These are phyloP conservation scores for Cacatua alba DNA, from an alignment of 2,113 vertebrate species.

Conservation along the genomic window DNA sequence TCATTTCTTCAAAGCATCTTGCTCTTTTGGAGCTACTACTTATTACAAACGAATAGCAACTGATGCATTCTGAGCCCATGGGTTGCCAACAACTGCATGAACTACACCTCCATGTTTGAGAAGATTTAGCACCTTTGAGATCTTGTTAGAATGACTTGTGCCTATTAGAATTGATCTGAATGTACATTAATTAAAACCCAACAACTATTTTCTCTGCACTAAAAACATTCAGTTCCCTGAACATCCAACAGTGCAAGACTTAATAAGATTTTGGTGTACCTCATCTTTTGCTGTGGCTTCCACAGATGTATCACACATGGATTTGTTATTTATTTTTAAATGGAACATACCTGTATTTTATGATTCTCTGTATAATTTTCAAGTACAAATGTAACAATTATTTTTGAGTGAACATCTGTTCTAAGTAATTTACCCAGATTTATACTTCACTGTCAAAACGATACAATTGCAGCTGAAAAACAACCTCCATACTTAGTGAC, in stretches of 20 bases:
- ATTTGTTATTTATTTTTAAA: background rate
- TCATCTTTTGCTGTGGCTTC: background rate
- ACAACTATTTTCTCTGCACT: background rate
- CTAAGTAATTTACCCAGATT: background rate
- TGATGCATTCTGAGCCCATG: background rate
- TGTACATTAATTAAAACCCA: background rate
- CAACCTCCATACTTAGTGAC: background rate
- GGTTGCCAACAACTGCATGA: background rate
- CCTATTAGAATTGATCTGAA: background rate
- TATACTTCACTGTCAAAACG: background rate
- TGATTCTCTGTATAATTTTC: background rate
- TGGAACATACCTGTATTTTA: background rate
- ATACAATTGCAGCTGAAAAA: background rate
- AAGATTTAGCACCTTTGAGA: background rate
- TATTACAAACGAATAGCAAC: background rate
- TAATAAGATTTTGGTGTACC: background rate
- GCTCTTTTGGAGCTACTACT: background rate
- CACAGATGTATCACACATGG: background rate
- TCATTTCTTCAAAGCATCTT: background rate
- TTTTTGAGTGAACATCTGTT: slow-evolving; percentile 1
- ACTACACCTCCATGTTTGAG: background rate
- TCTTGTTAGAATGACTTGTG: background rate
- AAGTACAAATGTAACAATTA: background rate
- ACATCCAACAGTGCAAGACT: background rate
- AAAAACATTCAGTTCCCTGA: background rate